Base-by-base conservation (phyloP, 2,888 invertebrate species). In the Pegoplata infirma region DNA sequence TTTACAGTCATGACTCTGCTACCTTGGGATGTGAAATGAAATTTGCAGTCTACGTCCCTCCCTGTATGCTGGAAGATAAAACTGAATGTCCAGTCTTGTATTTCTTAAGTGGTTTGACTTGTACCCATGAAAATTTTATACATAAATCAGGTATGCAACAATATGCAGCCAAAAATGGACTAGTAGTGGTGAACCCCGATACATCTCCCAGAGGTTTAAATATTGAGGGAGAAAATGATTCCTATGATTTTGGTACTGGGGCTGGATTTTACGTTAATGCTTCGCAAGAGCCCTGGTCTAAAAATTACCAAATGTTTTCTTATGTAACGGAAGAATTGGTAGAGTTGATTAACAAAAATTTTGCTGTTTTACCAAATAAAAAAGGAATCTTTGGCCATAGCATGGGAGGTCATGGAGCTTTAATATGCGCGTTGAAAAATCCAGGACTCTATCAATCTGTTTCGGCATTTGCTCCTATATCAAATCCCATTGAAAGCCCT, bases 351-450 rank as follows among this genome's bases (percentile, higher is more conserved):
- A 92, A 93, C 82, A 90, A 91, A 55, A 94, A 96, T 84, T 97
- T 99, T 84, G 92, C 93, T 2, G 91, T 91, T 0, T 73, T 89
- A 2, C 86, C 90, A 17, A 91, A 91, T 8, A 91, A 91, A 83
- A 92, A 94, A 84, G 94, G 95, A 10, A 95, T 96, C 76, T 94
- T 94, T 92, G 96, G 96, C 0, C 95, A 96, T 84, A 98, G 98
- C 86, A 99, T 99, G 99, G 99, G 99, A 76, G 99, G 99, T 21
- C 98, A 99, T 90, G 99, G 99, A 28, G 98, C 98, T 14, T 88
- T 99, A 55, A 93, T 97, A 64, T 95, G 95, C 86, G 95, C 96
- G 5, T 90, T 99, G 47, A 96, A 96, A 89, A 97, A 97, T 90
- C 98, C 98, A 8, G 96, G 95, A 12, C 90, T 94, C 72, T 99